phyloP scores from a whole-genome alignment of 2,888 invertebrate species.

The Luffia ferchaultella region DNA sequence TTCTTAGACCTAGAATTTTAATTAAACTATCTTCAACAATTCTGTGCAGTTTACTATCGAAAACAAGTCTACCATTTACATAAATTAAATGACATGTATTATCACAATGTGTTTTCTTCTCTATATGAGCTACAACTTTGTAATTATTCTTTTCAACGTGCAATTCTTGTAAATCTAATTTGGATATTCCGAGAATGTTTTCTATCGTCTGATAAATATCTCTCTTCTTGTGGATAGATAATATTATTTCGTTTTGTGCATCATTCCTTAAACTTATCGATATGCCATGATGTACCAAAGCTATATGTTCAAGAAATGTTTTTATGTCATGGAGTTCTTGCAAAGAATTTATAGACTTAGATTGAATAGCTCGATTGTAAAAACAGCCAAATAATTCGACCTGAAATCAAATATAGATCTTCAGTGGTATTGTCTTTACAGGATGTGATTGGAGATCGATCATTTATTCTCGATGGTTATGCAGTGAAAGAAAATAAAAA shows the following conservation, averaged over 20 bases:
- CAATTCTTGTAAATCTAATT: constrained; percentile 30
- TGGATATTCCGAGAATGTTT: constrained; percentile 27
- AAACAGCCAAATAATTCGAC: constrained; percentile 72
- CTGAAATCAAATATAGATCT: constrained; percentile 36
- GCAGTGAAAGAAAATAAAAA: too few species aligned
- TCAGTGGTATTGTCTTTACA: too few species aligned
- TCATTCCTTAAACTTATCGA: constrained; percentile 77
- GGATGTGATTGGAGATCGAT: too few species aligned
- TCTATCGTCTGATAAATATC: constrained; percentile 60
- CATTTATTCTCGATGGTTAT: too few species aligned
- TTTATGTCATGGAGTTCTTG: constrained; percentile 69
- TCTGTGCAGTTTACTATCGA: constrained; percentile 47
- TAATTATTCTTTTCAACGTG: constrained; percentile 42
- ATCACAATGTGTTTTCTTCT: constrained; percentile 29
- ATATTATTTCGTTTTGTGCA: constrained; percentile 59
- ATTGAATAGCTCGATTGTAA: constrained; percentile 69
- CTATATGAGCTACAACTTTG: constrained; percentile 64
- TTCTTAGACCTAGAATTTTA: constrained; percentile 18
- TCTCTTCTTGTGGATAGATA: constrained; percentile 66
- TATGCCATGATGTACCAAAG: constrained; percentile 70
- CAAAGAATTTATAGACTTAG: constrained; percentile 52
- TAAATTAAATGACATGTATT: constrained; percentile 67
- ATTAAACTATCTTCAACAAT: constrained; percentile 27
- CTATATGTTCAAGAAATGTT: constrained; percentile 64
- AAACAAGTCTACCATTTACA: constrained; percentile 69